Percentiles rank a stretch among this genome's conserved stretches.
phyloP scores from a whole-genome alignment of 2,113 vertebrate genomes.

The Pelvicachromis taeniatus region DNA sequence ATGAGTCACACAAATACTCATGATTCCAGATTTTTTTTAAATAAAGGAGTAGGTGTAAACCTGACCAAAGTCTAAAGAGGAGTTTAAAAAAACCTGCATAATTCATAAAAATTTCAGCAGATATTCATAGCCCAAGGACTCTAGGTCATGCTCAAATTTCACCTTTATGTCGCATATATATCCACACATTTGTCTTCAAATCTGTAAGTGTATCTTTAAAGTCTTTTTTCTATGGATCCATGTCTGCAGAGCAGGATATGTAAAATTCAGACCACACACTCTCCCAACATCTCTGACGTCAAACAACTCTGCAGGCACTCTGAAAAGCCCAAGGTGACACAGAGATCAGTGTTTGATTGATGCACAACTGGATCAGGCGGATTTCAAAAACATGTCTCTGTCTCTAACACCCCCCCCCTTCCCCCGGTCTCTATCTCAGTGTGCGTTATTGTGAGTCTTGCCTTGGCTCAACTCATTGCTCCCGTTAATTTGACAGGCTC shows the following conservation, averaged over 20 bases:
- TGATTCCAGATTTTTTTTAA: background rate
- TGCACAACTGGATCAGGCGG: conserved; percentile 11
- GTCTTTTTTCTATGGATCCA: background rate
- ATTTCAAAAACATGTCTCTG: background rate
- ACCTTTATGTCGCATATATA: background rate
- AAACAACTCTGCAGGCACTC: conserved; percentile 25
- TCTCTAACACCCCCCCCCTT: background rate
- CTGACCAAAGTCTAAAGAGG: background rate
- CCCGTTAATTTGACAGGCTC: conserved; percentile 75
- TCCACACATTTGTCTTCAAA: background rate
- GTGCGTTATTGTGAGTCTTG: conserved; percentile 30
- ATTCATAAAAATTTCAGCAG: background rate
- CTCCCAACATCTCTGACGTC: conserved; percentile 23
- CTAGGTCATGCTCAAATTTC: background rate
- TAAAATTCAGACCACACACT: conserved; percentile 3
- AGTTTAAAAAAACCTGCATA: background rate
- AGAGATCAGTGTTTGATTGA: conserved; percentile 40
- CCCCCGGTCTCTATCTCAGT: background rate
- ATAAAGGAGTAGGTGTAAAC: background rate
- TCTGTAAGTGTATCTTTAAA: background rate
- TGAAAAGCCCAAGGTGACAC: conserved; percentile 50
- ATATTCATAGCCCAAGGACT: background rate
- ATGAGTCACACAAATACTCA: background rate
- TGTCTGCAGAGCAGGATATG: background rate
- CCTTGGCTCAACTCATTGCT: conserved; percentile 61